A percentile compares a stretch with the other conserved stretches of the same genome.
These are phyloP conservation scores for Peromyscus aztecus DNA, from an alignment of 2,797 vertebrate genomes.

Conservation along the genomic window DNA sequence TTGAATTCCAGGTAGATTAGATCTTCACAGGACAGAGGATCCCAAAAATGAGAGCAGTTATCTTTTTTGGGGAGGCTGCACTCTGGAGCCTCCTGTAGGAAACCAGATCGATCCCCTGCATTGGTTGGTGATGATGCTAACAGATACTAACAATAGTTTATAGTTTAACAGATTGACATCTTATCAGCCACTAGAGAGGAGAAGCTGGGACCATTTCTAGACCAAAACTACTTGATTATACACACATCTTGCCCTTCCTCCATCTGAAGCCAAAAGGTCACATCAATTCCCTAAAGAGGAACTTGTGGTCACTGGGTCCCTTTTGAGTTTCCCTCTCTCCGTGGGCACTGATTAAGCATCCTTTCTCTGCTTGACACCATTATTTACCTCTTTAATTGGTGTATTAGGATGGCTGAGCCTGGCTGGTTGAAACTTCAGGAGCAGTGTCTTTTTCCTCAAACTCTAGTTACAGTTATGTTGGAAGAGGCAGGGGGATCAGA, in stretches of 20 bases:
- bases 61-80: not conserved
- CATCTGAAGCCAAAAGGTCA: not conserved
- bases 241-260: not conserved
- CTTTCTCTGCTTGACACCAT: not conserved
- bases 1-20: not conserved
- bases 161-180: not conserved
- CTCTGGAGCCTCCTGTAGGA: not conserved
- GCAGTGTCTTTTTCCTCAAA: not conserved
- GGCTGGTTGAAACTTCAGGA: not conserved
- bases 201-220: not conserved
- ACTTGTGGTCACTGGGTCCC: not conserved
- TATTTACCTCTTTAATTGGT: not conserved
- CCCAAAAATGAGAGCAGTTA: not conserved
- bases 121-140: not conserved
- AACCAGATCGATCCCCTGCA: not conserved
- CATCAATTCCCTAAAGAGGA: not conserved
- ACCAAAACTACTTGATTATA: not conserved
- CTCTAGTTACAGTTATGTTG: not conserved
- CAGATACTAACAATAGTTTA: not conserved
- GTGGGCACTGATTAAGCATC: not conserved
- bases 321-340: not conserved
- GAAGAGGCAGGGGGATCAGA: not conserved
- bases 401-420: not conserved
- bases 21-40: not conserved
- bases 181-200: not conserved